phyloP scores from a whole-genome alignment of 2,797 vertebrate species.

The Philypnodon macrostomus region DNA sequence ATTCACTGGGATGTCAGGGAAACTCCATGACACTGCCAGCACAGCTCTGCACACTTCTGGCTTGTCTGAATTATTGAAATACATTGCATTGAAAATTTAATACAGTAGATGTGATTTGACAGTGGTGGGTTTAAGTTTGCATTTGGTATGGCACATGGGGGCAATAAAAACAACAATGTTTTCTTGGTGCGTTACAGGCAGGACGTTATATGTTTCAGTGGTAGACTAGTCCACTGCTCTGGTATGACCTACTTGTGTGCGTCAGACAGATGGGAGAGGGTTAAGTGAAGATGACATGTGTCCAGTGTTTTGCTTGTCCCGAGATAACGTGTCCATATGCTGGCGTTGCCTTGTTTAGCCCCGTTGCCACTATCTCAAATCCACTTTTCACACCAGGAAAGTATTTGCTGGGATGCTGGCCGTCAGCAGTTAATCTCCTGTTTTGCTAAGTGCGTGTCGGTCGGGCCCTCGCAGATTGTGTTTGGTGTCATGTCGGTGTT shows the following conservation, averaged over 20 bases:
- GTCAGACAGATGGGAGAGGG: slow-evolving; percentile 60
- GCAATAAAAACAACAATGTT: slow-evolving; percentile 1
- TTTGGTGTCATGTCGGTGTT: slow-evolving; percentile 13
- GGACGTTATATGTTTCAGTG: slow-evolving; percentile 6
- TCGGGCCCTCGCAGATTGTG: slow-evolving; percentile 2
- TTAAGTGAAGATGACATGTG: slow-evolving; percentile 69
- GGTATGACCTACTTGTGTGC: slow-evolving; percentile 42
- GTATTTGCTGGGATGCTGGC: slow-evolving; percentile 9
- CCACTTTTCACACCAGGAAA: slow-evolving; percentile 23
- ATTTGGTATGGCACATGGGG: slow-evolving; percentile 12
- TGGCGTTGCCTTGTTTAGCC: slow-evolving; percentile 34
- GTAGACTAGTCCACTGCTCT: slow-evolving; percentile 23
- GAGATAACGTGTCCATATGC: slow-evolving; percentile 58
- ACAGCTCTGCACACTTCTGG: slow-evolving; percentile 22
- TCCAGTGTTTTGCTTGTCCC: slow-evolving; percentile 60
- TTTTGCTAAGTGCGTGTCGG: slow-evolving; percentile 7
- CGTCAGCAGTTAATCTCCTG: slow-evolving; percentile 5
- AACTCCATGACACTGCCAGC: slow-evolving; percentile 50
- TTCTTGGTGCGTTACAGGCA: slow-evolving; percentile 3
- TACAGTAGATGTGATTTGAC: slow-evolving; percentile 42
- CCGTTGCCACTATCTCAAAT: slow-evolving; percentile 19
- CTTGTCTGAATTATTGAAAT: slow-evolving; percentile 59
- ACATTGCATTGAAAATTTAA: slow-evolving; percentile 55
- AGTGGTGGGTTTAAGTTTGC: slow-evolving; percentile 25
- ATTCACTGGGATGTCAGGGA: slow-evolving; percentile 41